phyloP scores from a whole-genome alignment of 2,797 vertebrate genomes.

The Spinus olivaceus region DNA sequence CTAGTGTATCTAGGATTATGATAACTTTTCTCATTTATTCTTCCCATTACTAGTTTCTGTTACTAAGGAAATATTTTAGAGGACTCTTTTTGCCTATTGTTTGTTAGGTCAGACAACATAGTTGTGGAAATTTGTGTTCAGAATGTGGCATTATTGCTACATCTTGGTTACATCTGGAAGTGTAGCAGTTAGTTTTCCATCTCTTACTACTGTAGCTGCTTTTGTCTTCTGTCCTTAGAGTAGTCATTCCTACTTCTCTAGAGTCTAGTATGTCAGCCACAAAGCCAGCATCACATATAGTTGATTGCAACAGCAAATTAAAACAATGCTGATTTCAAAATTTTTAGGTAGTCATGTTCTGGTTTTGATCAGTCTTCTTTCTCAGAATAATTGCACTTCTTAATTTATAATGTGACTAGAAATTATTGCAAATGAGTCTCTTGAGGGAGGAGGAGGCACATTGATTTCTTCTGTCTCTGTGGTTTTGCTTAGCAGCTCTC shows the following conservation, averaged over 20 bases:
- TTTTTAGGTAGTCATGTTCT: background rate
- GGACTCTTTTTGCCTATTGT: background rate
- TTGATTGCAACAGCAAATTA: background rate
- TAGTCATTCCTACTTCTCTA: background rate
- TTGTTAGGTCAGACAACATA: background rate
- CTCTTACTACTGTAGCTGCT: background rate
- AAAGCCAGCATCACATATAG: background rate
- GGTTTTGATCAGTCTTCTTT: background rate
- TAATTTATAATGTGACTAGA: background rate
- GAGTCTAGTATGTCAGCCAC: background rate
- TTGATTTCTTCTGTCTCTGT: background rate
- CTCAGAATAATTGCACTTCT: background rate
- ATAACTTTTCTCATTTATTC: background rate
- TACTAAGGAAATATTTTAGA: background rate
- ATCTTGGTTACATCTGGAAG: background rate
- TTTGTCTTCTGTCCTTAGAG: background rate
- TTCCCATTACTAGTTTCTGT: background rate
- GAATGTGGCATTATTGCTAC: background rate
- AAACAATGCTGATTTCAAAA: background rate
- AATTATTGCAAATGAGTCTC: background rate
- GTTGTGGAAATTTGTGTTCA: background rate
- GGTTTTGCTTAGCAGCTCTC: background rate
- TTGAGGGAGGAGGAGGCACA: background rate
- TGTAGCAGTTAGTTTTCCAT: background rate
- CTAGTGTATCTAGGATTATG: background rate